Evolutionary conservation across 2,797 vertebrate species (phyloP).

Genomic region (Chelmon rostratus): DNA sequence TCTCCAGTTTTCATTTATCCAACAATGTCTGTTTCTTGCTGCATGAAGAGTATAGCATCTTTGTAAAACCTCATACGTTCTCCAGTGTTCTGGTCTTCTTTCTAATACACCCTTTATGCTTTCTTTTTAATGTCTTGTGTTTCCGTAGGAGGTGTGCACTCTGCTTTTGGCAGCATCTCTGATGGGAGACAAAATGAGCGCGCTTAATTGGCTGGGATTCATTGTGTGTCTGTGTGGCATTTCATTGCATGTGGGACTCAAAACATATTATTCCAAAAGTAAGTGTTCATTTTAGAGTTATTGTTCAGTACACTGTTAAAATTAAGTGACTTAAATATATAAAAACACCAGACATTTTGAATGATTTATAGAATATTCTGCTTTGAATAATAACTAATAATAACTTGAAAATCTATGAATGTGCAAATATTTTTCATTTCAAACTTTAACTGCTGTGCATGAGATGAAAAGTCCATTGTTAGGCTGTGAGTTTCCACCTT

Average conservation of each 20-base stretch:
- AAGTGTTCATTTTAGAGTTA: constrained; percentile 32
- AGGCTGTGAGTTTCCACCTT: not conserved
- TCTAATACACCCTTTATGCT: not conserved
- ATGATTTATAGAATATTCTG: too few relatives aligned
- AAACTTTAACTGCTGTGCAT: not conserved
- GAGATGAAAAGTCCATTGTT: not conserved
- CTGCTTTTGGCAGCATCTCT: constrained; percentile 90
- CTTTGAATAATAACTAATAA: not conserved
- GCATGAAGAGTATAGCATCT: not conserved
- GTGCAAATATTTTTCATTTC: not conserved
- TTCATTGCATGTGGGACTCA: constrained; percentile 92
- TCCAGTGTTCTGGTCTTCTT: not conserved
- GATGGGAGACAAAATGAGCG: constrained; percentile 90
- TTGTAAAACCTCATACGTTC: not conserved
- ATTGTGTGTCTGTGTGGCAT: constrained; percentile 92
- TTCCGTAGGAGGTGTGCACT: constrained; percentile 91
- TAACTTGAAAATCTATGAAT: not conserved
- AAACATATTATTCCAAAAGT: constrained; percentile 91
- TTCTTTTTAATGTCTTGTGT: not conserved
- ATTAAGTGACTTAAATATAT: not conserved
- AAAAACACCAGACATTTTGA: not conserved
- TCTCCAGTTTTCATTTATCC: not conserved
- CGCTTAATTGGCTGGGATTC: constrained; percentile 95
- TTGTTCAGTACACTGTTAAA: not conserved
- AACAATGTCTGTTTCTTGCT: not conserved